Conservation (phyloP, 2,888 invertebrate species). For the Notodonta dromedarius region DNA sequence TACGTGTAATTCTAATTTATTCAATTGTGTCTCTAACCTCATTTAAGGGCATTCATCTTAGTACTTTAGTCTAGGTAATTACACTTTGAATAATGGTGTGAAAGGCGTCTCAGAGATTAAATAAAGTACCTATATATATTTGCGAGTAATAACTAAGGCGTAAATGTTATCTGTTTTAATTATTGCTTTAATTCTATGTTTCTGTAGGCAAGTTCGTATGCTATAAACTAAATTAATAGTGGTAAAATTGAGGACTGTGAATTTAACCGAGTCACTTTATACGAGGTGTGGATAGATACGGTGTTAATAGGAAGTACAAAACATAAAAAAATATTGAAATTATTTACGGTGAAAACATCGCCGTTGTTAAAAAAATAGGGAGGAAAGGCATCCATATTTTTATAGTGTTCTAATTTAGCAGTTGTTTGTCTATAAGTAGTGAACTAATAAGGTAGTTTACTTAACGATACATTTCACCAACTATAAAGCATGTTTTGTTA, state of each 20-base stretch:
- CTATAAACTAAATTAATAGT: no score
- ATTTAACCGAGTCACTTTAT: no score
- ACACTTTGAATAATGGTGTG: not conserved
- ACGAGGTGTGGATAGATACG: no score
- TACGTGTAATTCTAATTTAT: slow-evolving; percentile 28
- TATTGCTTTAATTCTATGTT: no score
- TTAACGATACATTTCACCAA: slow-evolving; percentile 16
- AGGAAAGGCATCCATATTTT: not conserved
- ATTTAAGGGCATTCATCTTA: slow-evolving; percentile 37
- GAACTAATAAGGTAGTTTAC: not conserved
- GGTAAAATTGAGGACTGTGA: no score
- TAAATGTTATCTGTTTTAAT: not conserved
- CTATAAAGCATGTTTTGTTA: slow-evolving; percentile 25
- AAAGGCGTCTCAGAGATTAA: not conserved
- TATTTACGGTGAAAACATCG: no score
- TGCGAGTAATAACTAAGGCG: not conserved
- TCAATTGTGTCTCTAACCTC: slow-evolving; percentile 36
- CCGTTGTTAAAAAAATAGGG: no score
- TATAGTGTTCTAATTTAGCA: not conserved
- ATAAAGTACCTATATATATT: not conserved
- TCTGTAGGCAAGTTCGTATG: no score
- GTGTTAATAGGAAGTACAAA: no score
- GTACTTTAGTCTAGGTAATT: slow-evolving; percentile 12
- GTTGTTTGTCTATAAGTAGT: not conserved
- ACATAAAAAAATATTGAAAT: no score